phyloP scores from a whole-genome alignment of 2,888 invertebrate species.

The Ctena decussata region DNA sequence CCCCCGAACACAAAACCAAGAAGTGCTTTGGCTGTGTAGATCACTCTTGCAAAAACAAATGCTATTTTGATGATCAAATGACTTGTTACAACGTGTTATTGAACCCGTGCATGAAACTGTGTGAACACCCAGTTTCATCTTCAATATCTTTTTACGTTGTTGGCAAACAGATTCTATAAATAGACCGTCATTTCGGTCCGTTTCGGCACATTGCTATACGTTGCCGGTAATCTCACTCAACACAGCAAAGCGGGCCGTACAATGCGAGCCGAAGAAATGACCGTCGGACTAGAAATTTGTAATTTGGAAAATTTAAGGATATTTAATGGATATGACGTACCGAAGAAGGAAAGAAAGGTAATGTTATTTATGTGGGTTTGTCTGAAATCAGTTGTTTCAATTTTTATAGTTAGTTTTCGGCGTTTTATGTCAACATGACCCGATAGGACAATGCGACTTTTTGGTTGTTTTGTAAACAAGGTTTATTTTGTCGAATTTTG shows the following conservation, averaged over 20 bases:
- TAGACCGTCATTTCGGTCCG: background rate
- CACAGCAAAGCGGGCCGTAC: background rate
- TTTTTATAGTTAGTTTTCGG: background rate
- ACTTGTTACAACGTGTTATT: no score
- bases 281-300: constrained; percentile 55
- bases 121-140: no score
- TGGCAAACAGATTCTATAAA: no score
- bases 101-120: no score
- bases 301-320: constrained; percentile 64
- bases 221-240: background rate
- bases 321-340: constrained; percentile 57
- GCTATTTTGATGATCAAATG: no score
- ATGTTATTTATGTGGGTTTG: background rate
- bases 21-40: no score
- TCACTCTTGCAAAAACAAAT: no score
- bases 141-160: no score
- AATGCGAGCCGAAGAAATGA: constrained; percentile 63
- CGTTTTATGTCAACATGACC: background rate
- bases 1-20: no score
- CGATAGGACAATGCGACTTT: background rate
- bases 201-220: background rate
- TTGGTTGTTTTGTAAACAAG: background rate
- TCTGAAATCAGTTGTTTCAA: background rate
- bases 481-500: background rate
- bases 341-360: constrained; percentile 47